A percentile compares a stretch with the other conserved stretches of the same genome.
phyloP scores from a whole-genome alignment of 2,113 vertebrate species.

The Vimba vimba region DNA sequence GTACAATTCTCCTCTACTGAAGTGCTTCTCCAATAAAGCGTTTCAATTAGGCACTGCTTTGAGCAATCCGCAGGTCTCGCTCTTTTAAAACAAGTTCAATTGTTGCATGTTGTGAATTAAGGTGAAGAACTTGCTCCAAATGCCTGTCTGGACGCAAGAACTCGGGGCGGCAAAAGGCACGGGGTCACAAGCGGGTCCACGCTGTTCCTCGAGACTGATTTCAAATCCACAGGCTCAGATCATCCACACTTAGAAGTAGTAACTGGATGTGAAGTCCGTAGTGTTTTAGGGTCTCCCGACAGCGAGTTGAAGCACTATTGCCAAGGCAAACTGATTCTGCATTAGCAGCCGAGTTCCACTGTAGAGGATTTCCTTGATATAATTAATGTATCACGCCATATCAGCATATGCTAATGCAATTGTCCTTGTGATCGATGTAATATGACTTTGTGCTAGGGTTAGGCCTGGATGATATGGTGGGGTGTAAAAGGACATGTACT shows the following conservation, averaged over 20 bases:
- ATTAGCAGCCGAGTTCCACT: not conserved
- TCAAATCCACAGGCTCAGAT: not conserved
- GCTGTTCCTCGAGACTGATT: not conserved
- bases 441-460: constrained; percentile 13
- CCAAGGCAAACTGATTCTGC: not conserved
- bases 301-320: not conserved
- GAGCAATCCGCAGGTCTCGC: constrained; percentile 1
- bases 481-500: constrained; percentile 54
- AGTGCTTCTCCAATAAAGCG: not conserved
- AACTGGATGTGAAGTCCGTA: not conserved
- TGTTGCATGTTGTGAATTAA: constrained; percentile 13
- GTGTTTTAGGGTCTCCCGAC: not conserved
- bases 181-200: not conserved
- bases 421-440: constrained; percentile 1
- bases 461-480: not conserved
- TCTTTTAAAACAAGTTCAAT: constrained; percentile 1
- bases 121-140: constrained; percentile 23
- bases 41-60: constrained; percentile 28
- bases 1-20: not conserved
- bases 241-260: not conserved
- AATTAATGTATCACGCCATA: not conserved
- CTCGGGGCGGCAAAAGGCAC: constrained; percentile 17
- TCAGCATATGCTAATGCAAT: not conserved
- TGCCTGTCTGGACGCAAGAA: constrained; percentile 1
- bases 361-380: constrained; percentile 9